A percentile compares a stretch with the other conserved stretches of the same genome.
These are phyloP conservation scores for Sternarchorhynchus goeldii DNA, from an alignment of 2,797 vertebrate species.

Conservation along the genomic window DNA sequence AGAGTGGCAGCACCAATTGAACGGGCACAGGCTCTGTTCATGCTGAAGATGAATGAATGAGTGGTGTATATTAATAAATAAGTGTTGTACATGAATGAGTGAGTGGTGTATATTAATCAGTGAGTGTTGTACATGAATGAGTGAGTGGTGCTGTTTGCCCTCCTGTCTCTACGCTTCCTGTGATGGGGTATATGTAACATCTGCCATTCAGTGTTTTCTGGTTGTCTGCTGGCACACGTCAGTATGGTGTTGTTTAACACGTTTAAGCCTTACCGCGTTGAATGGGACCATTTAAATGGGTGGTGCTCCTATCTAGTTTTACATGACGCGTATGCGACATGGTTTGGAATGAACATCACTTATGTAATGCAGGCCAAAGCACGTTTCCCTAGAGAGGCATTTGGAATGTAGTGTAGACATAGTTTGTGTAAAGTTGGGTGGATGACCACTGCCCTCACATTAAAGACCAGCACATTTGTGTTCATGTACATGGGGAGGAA, in stretches of 20 bases:
- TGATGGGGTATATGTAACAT: no score
- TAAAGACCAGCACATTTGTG: constrained; percentile 1
- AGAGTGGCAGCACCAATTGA: not conserved
- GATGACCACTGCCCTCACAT: constrained; percentile 3
- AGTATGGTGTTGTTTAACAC: no score
- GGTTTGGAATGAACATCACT: no score
- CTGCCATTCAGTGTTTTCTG: no score
- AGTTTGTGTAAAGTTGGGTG: not conserved
- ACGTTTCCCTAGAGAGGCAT: not conserved
- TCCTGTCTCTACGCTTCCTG: no score
- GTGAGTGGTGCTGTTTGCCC: not conserved
- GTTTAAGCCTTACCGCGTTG: no score
- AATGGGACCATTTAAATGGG: no score
- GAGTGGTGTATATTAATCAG: not conserved
- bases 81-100: not conserved
- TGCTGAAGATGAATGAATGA: not conserved
- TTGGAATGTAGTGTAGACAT: constrained; percentile 15
- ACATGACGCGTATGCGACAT: constrained; percentile 10
- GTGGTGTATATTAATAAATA: not conserved
- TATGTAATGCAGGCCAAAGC: not conserved
- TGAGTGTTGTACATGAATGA: not conserved
- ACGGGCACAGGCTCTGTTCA: not conserved
- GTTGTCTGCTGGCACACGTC: no score
- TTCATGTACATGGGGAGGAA: constrained; percentile 15
- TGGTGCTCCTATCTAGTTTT: constrained; percentile 11